A percentile compares a stretch with the other conserved stretches of the same genome.
Conservation (phyloP, 2,797 vertebrate species). For the Gallinago solitaria region DNA sequence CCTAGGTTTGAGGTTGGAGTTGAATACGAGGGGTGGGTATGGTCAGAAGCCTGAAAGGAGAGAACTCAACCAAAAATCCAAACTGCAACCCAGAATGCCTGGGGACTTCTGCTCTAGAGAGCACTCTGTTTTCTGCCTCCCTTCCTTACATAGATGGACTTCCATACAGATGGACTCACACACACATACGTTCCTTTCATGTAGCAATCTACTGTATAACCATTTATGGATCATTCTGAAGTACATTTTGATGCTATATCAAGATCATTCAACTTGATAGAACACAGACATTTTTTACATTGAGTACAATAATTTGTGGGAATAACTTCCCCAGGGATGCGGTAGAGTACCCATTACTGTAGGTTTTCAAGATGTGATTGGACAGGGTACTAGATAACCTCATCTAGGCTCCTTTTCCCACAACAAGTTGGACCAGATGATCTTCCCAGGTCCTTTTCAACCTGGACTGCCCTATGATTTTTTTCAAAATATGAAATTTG, state of each 20-base stretch:
- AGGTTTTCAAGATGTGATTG: background rate
- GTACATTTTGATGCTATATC: background rate
- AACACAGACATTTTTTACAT: background rate
- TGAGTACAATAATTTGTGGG: background rate
- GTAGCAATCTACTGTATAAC: background rate
- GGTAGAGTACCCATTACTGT: background rate
- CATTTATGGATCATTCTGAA: background rate
- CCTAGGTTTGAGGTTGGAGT: background rate
- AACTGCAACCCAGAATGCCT: background rate
- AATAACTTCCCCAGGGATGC: background rate
- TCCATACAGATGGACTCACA: background rate
- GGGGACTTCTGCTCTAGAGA: background rate
- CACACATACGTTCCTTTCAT: fast-evolving
- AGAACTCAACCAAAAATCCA: background rate
- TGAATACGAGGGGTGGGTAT: background rate
- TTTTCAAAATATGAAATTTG: background rate
- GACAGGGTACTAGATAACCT: background rate
- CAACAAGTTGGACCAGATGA: background rate
- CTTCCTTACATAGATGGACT: background rate
- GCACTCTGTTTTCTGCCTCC: background rate
- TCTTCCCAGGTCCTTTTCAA: background rate
- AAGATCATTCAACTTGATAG: background rate
- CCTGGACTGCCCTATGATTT: background rate
- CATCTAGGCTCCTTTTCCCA: background rate
- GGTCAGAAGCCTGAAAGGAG: background rate